Evolutionary conservation across 2,113 vertebrate genomes (phyloP), one percentile per base, ranked within the genome.

Genomic region (Callorhinus ursinus): DNA sequence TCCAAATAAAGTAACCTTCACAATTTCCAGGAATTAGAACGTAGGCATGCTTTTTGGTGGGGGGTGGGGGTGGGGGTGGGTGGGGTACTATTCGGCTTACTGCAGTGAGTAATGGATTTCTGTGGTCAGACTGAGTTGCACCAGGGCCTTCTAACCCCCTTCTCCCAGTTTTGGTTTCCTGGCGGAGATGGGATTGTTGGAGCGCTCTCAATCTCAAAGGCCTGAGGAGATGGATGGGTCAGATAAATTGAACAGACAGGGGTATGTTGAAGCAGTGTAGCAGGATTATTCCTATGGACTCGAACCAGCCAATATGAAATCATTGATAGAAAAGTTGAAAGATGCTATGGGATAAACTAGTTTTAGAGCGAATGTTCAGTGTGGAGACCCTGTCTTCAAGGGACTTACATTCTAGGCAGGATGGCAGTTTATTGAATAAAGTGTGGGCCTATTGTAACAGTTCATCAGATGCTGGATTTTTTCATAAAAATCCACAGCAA

Each of bases 381-480:
- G 15, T 76, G 42, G 77, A 85, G 28, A 71, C 4, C 28, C 4
- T 53, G n/a, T 82, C 90, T 83, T 82, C 28, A 63, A 76, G 19
- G 31, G 49, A 42, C 31, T 87, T 87, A 36, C 6, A 33, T 95
- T 96, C 18, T 76, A 76, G 85, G 22, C 51, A 71, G 0, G 7
- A 65, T 93, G 87, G 28, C 28, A 22, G 26, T 71, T 95, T 71
- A 81, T 59, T 36, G 72, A 90, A 86, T 90, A 87, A 87, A 88
- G n/a, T 26, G 55, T 80, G 55, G 21, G 9, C 19, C 46, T 80
- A 46, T 72, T 39, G n/a, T 53, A 71, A 57, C 33, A 87, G 31
- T 84, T 74, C 57, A 77, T 88, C 42, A 83, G 61, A 55, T 80
- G 7, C 26, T 81, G 15, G 14, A 79, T 61, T 53, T n/a, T 28